These are phyloP conservation scores for Bolborhynchus lineola DNA, from an alignment of 2,113 vertebrate species.

Conservation along the genomic window DNA sequence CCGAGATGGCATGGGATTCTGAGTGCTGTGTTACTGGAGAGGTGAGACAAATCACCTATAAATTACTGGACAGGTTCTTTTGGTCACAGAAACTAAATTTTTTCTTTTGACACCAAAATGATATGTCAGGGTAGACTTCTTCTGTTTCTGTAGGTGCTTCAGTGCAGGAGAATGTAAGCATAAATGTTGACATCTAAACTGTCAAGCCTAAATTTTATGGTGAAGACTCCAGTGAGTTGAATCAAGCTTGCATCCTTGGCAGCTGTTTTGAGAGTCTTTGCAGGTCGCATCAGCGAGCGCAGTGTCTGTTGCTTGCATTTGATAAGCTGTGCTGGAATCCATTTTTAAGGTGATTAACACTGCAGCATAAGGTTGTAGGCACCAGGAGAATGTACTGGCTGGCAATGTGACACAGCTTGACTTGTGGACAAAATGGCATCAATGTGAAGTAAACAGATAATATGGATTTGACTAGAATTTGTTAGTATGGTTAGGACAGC, in stretches of 20 bases:
- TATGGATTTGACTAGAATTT: not conserved
- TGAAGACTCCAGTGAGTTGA: not conserved
- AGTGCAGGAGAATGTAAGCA: not conserved
- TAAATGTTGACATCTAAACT: not conserved
- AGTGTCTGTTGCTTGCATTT: not conserved
- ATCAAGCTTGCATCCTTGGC: not conserved
- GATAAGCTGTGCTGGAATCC: not conserved
- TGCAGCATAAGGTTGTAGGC: not conserved
- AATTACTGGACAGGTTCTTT: not conserved
- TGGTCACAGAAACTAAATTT: not conserved
- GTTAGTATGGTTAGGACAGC: not conserved
- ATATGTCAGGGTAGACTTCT: not conserved
- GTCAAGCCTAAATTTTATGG: not conserved
- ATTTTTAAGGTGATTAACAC: not conserved
- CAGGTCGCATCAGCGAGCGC: not conserved
- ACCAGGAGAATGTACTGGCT: not conserved
- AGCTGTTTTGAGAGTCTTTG: not conserved
- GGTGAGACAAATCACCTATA: not conserved
- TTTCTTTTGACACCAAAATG: not conserved
- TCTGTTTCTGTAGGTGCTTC: not conserved
- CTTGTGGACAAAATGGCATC: not conserved
- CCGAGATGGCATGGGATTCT: not conserved
- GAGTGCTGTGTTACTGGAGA: not conserved
- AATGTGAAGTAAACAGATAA: not conserved
- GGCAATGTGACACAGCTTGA: not conserved